A percentile compares a stretch with the other conserved stretches of the same genome.
These are phyloP conservation scores for Gambusia holbrooki DNA, from an alignment of 2,113 vertebrate genomes.

Conservation along the genomic window DNA sequence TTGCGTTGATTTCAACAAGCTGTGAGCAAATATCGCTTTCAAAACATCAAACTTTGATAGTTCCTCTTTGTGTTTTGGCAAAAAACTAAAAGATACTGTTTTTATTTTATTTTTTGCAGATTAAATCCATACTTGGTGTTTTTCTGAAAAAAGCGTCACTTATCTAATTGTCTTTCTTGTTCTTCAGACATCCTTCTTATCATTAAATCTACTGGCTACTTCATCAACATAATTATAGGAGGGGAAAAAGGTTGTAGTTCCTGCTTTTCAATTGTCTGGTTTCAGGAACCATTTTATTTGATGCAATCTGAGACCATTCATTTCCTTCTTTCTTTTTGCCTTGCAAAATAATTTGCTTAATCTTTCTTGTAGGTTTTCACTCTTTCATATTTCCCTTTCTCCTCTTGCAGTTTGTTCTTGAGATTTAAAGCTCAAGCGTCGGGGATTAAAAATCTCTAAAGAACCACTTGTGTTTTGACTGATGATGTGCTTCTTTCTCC, in stretches of 20 bases:
- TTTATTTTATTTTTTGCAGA: background rate
- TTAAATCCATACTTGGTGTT: background rate
- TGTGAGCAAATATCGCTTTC: conserved; percentile 53
- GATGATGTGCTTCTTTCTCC: background rate
- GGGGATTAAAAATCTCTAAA: background rate
- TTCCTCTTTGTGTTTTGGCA: conserved; percentile 37
- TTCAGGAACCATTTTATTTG: conserved; percentile 13
- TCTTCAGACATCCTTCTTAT: background rate
- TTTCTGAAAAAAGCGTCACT: background rate
- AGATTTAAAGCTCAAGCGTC: background rate
- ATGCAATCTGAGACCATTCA: background rate
- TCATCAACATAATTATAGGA: background rate
- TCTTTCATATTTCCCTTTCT: background rate
- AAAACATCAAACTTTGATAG: conserved; percentile 12
- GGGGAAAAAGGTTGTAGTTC: conserved; percentile 1
- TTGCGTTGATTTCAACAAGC: conserved; percentile 55
- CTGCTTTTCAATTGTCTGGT: conserved; percentile 7
- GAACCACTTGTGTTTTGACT: background rate
- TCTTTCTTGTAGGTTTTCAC: background rate
- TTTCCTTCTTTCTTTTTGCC: conserved; percentile 17
- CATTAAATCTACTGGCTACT: background rate
- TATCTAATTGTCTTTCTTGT: background rate
- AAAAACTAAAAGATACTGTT: background rate
- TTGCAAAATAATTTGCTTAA: background rate
- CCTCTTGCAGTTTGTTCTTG: background rate